Evolutionary conservation across 2,797 vertebrate genomes (phyloP), one percentile per base, ranked within the genome.

Genomic region (Adelosebastes latens): DNA sequence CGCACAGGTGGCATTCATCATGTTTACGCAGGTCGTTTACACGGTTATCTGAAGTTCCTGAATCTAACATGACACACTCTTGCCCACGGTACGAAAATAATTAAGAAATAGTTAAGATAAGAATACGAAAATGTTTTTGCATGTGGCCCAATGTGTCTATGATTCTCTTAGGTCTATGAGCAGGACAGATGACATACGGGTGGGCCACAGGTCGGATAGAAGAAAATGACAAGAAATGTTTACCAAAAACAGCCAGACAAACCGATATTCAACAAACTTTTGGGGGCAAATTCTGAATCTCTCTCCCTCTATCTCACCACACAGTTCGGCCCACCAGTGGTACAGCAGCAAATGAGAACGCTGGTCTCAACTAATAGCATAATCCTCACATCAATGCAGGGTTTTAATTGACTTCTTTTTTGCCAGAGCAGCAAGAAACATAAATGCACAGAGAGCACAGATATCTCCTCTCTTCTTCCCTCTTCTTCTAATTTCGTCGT

Each of bases 381-480:
- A 92, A 93, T 90, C 89, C 91, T 90, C 85, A 92, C 89, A 91
- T 94, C 90, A 93, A 90, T 91, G 83, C 76, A 36, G 78, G 56
- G 39, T 82, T 93, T 94, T 91, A 91, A 92, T 91, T 88, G 85
- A 88, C 77, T 81, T 84, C 77, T 74, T 90, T 89, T 87, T 90
- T 46, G 83, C 82, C 75, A 14, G 66, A 79, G 74, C 81, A 81
- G 80, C 77, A 77, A 80, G 72, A 89, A 89, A 88, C 81, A 78
- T 63, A 88, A 88, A 89, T 61, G 83, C 86, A 80, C 59, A 72
- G 64, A 70, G 83, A 20, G 79, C 66, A 72, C 75, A 56, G 77
- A 92, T 80, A 83, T 85, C 77, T 66, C 70, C 46, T 71, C 77
- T 73, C 61, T 78, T 77, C 61, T 71, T 74, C 74, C 16, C n/a